Base-by-base conservation (phyloP, 2,797 vertebrate genomes). In the Trachops cirrhosus region DNA sequence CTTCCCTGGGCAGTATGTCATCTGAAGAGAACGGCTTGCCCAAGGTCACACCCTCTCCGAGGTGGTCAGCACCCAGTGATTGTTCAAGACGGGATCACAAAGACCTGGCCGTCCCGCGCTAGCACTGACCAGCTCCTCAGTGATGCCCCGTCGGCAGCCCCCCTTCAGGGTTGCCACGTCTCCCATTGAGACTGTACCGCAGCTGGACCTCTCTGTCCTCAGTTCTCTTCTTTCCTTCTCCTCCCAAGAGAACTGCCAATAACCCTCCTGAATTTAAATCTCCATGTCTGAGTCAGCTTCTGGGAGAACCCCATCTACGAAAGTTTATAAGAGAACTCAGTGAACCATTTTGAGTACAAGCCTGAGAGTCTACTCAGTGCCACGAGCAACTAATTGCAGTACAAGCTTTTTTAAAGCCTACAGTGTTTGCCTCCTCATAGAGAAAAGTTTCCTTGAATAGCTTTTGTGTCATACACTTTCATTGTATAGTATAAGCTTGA, bases 111-210 rank as follows among this genome's bases (percentile, higher is more conserved):
- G 4, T 48, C n/a, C 18, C 48, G 16, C 3, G 16, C 7, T 19
- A 59, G 18, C 11, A 22, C 1, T 0, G 18, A 21, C 5, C 15
- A 32, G 11, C 3, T 62, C 32, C 41, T 2, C 39, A 48, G 3
- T 0, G 10, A 19, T 6, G 12, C 54, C 0, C 18, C 14, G 6
- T 9, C 9, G 91, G 19, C 9, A 79, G 67, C 75, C 24, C 3
- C 29, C 0, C 4, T 44, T 14, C 14, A 16, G 32, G 19, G 21
- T 9, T 11, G 62, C 4, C 26, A 6, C 34, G 21, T 12, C 29
- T 24, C 52, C 32, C 71, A 1, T 0, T 6, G 11, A 70, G 29
- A 29, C 32, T 34, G 3, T 6, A 15, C 32, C 24, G 5, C 10
- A 46, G 7, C 14, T 59, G 44, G 10, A 19, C 2, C 26, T 7